Evolutionary conservation across 2,797 vertebrate genomes (phyloP), one percentile per base, ranked within the genome.

Genomic region (Orestias chungarensis): DNA sequence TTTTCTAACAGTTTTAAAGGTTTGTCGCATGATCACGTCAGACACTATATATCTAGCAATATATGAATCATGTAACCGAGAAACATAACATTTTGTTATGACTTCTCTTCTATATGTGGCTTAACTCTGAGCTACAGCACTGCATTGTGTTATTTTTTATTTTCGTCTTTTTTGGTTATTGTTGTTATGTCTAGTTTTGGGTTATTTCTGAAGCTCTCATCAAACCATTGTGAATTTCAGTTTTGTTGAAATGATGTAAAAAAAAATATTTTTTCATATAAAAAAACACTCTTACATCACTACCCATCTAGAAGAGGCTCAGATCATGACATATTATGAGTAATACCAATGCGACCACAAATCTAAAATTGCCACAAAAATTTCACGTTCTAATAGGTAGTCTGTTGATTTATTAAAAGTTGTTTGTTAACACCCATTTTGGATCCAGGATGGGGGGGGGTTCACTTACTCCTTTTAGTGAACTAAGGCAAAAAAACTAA

Each of bases 1-100:
- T 74, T 85, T 70, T n/a, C n/a, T 18, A 42, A 25, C 50, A 49
- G 46, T 81, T 68, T 59, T 10, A 64, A 31, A 64, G 44, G 66
- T 52, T 61, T 17, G 65, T 17, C 68, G 25, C 25, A 61, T 68
- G 70, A 76, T 71, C n/a, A 1, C 17, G 59, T 43, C 20, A 68
- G n/a, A 64, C 4, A 18, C 7, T 27, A 14, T 1, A 1, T 62
- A 68, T 11, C 3, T 35, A 43, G 47, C 33, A 18, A 10, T 20
- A 35, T 78, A 23, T 72, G 35, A 38, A 70, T 17, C 2, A 12
- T 71, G 33, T 29, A n/a, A 50, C 54, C 11, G 5, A 72, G 33
- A 46, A 70, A 68, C 55, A 46, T 65, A 49, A 65, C 62, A 70
- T 81, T 70, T 68, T 70, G 35, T 42, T 11, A 33, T 17, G 11